phyloP scores from a whole-genome alignment of 2,888 invertebrate species.

The Melieria omissa region DNA sequence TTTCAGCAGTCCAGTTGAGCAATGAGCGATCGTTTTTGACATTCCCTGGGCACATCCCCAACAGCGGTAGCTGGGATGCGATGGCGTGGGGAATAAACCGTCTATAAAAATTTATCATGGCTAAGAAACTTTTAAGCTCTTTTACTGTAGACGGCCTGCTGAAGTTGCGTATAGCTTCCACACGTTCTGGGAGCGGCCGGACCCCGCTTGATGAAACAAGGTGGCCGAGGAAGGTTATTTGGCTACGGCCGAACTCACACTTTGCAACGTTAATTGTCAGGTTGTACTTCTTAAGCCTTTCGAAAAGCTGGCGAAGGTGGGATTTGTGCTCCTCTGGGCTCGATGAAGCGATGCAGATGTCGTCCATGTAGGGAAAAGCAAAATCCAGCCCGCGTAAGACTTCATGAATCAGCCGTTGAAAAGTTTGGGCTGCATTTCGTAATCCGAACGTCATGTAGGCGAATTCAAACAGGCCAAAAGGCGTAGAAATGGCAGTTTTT shows the following conservation, averaged over 20 bases:
- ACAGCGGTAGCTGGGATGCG: neutral
- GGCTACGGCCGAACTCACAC: constrained; percentile 39
- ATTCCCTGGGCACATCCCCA: neutral
- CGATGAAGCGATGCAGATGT: constrained; percentile 50
- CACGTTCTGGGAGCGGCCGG: constrained; percentile 39
- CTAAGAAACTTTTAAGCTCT: neutral
- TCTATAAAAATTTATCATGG: neutral
- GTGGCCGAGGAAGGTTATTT: constrained; percentile 18
- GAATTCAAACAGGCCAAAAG: constrained; percentile 60
- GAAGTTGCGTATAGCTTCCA: constrained; percentile 33
- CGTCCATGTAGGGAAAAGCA: constrained; percentile 52
- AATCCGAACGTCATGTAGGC: constrained; percentile 48
- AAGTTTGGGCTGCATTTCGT: constrained; percentile 60
- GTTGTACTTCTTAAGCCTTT: constrained; percentile 42
- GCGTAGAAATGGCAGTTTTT: constrained; percentile 61
- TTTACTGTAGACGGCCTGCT: neutral
- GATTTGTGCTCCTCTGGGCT: constrained; percentile 41
- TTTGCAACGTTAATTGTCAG: constrained; percentile 47
- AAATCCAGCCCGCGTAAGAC: constrained; percentile 49
- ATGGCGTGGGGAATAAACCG: neutral
- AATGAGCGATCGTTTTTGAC: neutral
- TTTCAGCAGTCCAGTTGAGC: neutral
- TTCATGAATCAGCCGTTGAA: constrained; percentile 58
- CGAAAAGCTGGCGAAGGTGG: constrained; percentile 44
- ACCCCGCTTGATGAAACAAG: neutral